Conservation (phyloP, 2,888 invertebrate species). For the Cyrtodaria siliqua region DNA sequence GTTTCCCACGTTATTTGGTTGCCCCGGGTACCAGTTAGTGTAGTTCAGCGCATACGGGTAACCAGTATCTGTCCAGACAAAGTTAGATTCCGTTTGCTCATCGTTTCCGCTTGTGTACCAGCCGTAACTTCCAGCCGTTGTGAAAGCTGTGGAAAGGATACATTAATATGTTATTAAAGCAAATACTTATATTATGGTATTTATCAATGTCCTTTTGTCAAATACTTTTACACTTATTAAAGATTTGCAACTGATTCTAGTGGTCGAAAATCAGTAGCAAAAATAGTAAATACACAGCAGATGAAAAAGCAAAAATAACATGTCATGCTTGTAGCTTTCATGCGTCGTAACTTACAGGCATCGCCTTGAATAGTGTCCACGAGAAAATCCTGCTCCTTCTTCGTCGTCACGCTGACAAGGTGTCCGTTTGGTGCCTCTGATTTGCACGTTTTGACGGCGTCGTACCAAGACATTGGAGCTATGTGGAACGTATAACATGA, state of each 20-base stretch:
- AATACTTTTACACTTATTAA: too few relatives aligned
- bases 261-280: too few relatives aligned
- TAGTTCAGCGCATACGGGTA: slow-evolving; percentile 54
- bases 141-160: slow-evolving; percentile 59
- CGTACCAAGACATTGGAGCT: slow-evolving; percentile 64
- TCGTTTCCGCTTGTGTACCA: slow-evolving; percentile 72
- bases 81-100: slow-evolving; percentile 56
- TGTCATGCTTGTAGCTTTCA: too few relatives aligned
- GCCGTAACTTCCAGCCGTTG: slow-evolving; percentile 59
- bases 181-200: too few relatives aligned
- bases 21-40: slow-evolving; percentile 71
- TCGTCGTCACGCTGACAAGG: slow-evolving; percentile 63
- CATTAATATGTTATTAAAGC: too few relatives aligned
- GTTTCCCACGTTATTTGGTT: slow-evolving; percentile 75
- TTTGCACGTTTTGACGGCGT: slow-evolving; percentile 66
- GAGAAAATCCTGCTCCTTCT: slow-evolving; percentile 66
- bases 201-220: too few relatives aligned
- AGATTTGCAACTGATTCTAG: too few relatives aligned
- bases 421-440: slow-evolving; percentile 59
- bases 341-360: slow-evolving; percentile 53
- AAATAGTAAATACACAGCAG: too few relatives aligned
- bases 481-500: slow-evolving; percentile 74
- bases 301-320: too few relatives aligned
- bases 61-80: slow-evolving; percentile 71
- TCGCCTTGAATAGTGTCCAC: slow-evolving; percentile 64